A percentile compares a stretch with the other conserved stretches of the same genome.
Evolutionary conservation across 2,113 vertebrate species (phyloP).

Genomic region (Embiotoca jacksoni): DNA sequence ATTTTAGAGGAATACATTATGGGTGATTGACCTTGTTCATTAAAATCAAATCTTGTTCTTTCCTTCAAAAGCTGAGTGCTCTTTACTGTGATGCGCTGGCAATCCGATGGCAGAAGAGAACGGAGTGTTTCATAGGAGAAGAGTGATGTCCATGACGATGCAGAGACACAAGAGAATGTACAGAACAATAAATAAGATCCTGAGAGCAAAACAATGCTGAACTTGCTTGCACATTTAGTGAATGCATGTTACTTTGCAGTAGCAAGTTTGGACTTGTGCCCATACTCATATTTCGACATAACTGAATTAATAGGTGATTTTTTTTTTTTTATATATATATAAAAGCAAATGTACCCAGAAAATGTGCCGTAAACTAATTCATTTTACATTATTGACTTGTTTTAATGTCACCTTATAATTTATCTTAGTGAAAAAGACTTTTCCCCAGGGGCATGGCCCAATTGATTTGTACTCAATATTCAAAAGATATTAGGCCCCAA

Average conservation of each 20-base stretch:
- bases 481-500: conserved; percentile 40
- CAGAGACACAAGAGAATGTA: no score
- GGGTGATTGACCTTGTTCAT: neutral
- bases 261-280: no score
- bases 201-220: no score
- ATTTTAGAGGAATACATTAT: neutral
- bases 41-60: neutral
- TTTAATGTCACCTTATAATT: conserved; percentile 32
- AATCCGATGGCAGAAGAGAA: neutral
- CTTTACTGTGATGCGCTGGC: neutral
- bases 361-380: conserved; percentile 4
- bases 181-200: no score
- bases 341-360: conserved; percentile 2
- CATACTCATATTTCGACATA: neutral
- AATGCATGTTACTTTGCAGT: no score
- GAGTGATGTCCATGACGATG: no score
- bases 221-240: no score
- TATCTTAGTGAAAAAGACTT: conserved; percentile 20
- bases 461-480: conserved; percentile 45
- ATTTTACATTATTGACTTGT: conserved; percentile 25
- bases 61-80: neutral
- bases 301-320: neutral
- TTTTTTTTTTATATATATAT: neutral
- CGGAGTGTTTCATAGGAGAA: no score
- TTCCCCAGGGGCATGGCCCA: conserved; percentile 30